Percentiles rank a stretch among this genome's conserved stretches.
These are phyloP conservation scores for Carcharodon carcharias DNA, from an alignment of 2,797 vertebrate genomes.

Conservation along the genomic window DNA sequence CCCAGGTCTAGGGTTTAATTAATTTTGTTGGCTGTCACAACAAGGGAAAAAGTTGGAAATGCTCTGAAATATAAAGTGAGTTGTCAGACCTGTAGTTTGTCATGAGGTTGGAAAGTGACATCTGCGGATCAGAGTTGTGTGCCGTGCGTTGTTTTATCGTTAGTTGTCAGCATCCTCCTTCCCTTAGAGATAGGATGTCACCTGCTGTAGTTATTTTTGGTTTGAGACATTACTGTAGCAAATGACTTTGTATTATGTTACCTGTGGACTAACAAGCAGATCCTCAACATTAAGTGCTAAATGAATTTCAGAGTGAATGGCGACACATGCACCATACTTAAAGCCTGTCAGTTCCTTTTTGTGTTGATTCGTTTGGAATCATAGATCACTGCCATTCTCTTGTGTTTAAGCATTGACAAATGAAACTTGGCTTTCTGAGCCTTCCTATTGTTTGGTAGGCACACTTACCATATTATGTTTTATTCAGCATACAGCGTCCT, in stretches of 20 bases:
- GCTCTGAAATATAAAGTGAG: constrained; percentile 61
- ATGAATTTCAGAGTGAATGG: constrained; percentile 58
- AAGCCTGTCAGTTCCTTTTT: constrained; percentile 54
- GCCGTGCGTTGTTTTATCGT: constrained; percentile 44
- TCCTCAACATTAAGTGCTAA: constrained; percentile 54
- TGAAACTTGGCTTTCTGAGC: constrained; percentile 6
- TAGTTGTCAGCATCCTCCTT: constrained; percentile 2
- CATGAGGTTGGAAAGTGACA: constrained; percentile 54
- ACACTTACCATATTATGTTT: not conserved
- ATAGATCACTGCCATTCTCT: constrained; percentile 50
- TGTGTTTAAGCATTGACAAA: constrained; percentile 41
- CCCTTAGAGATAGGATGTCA: constrained; percentile 46
- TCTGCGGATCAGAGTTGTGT: constrained; percentile 47
- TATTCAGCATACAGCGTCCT: not conserved
- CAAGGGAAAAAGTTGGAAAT: constrained; percentile 62
- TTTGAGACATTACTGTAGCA: constrained; percentile 54
- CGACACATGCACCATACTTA: constrained; percentile 52
- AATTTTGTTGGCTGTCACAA: constrained; percentile 76
- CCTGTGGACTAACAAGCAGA: constrained; percentile 45
- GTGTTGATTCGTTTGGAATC: constrained; percentile 45
- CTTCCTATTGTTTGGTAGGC: not conserved
- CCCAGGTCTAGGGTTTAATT: constrained; percentile 65
- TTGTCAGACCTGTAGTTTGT: constrained; percentile 64
- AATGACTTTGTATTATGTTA: constrained; percentile 50
- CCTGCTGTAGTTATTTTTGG: constrained; percentile 44